Evolutionary conservation across 2,797 vertebrate genomes (phyloP), one percentile per base, ranked within the genome.

Genomic region (Bradypus variegatus): DNA sequence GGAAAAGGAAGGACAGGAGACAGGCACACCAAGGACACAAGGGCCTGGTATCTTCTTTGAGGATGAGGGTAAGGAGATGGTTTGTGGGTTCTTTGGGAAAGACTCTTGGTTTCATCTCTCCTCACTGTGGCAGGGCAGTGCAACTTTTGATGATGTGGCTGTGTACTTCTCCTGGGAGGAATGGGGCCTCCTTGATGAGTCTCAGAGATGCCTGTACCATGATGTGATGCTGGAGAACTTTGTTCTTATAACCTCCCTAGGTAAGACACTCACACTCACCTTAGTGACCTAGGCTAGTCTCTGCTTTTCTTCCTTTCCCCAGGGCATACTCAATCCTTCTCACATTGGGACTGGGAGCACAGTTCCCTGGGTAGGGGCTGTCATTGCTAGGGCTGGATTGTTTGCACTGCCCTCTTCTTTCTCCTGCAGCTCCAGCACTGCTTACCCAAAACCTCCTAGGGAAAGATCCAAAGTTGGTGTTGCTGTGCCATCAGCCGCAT

Each of bases 171-270:
- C 91, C 73, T 91, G 16, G 65, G 90, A 91, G 19, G 85, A 91
- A 21, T 94, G 85, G 89, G 11, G 13, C 4, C 85, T 94, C 11
- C 89, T 94, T 16, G 33, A 73, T 48, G 65, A 84, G 8, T 48
- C 65, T 50, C 85, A 94, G 79, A 84, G 73, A 33, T 0, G 1
- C 25, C 31, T 93, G 15, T 93, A 91, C 85, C 36, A 4, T 0
- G 36, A 67, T 18, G 79, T 93, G 79, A 93, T 93, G 93, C 55
- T 91, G 45, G 89, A 93, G 55, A 94, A 81, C 41, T 89, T 81
- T 12, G 41, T 31, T 2, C 86, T 92, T 14, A 5, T 69, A 16
- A 90, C 82, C 19, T 94, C 93, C 1, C 62, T 92, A 25, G 86
- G 93, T 94, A 86, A 76, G 86, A 21, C 31, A 10, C n/a, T 36